Conservation (phyloP, 2,888 invertebrate species). For the Callyntrura guangdongensis region DNA sequence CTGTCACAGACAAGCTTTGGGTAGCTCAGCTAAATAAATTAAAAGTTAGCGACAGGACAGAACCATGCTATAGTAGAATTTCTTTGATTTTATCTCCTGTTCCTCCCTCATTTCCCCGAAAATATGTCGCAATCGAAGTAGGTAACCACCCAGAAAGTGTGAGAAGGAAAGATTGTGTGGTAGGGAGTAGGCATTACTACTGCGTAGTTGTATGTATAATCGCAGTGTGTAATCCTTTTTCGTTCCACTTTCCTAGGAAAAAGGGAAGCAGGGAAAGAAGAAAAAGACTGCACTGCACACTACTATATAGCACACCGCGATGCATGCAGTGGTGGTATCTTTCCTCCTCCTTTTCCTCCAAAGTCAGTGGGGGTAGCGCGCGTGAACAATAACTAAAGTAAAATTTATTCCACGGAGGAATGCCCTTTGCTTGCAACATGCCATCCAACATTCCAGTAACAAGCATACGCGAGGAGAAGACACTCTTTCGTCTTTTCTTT, state of each 20-base stretch:
- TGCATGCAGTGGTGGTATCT: neutral
- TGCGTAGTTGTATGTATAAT: neutral
- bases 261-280: conserved; percentile 4
- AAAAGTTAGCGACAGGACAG: neutral
- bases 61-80: neutral
- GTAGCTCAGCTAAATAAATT: neutral
- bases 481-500: no score
- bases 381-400: conserved; percentile 29
- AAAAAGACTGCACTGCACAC: neutral
- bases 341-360: neutral
- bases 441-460: conserved; percentile 28
- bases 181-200: neutral
- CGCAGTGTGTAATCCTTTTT: conserved; percentile 14
- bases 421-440: conserved; percentile 45
- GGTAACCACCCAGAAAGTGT: neutral
- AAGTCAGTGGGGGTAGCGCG: neutral
- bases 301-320: neutral
- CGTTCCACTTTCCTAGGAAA: conserved; percentile 25
- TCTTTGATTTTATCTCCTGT: conserved; percentile 23
- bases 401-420: conserved; percentile 49
- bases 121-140: neutral
- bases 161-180: neutral
- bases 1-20: neutral
- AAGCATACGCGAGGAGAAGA: neutral
- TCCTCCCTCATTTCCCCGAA: neutral